Base-by-base conservation (phyloP, 1,140 invertebrate species). In the Dolichoris vasculosae region DNA sequence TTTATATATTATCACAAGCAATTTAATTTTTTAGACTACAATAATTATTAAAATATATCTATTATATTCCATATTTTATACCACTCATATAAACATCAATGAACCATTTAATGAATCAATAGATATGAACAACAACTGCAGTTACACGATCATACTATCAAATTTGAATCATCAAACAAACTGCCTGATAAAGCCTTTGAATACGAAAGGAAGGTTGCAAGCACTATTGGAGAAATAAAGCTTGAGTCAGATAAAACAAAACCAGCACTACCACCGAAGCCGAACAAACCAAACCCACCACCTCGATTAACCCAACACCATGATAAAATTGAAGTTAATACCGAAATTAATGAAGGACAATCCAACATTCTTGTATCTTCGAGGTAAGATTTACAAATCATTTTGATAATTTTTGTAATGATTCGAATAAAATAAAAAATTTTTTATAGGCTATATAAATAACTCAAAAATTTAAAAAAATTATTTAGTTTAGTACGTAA, bases 271-370 rank as follows among this genome's bases (percentile, higher is more conserved):
- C 93, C 93, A 8, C 92, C 92, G 30, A 93, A 93, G 88, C 92
- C 93, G 13, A 91, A 89, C 83, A 93, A 93, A 73, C 92, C 92
- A 6, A 93, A 93, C 88, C 92, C 92, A 38, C 92, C 92, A 55
- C 92, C 92, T 11, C 91, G 93, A 88, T 86, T 93, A 71, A 93
- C 91, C 43, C 91, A 91, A 86, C 92, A 93, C 48, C 92, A 93
- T 43, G 92, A 93, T 83, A 93, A 93, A 79, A 84, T 89, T 43
- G 92, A 93, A 26, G 80, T 87, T 75, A 85, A 59, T 15, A 87
- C 83, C 38, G 90, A 90, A n/a, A 51, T 86, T 46, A 85, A 86
- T 87, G 86, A 88, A 83, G 82, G 87, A n/a, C 69, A 79, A 35
- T 59, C 71, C 0, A 77, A 35, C 43, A 9, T 77, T 15, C 69